These are phyloP conservation scores for Paradoxurus hermaphroditus DNA, from an alignment of 2,113 vertebrate species.

Conservation along the genomic window DNA sequence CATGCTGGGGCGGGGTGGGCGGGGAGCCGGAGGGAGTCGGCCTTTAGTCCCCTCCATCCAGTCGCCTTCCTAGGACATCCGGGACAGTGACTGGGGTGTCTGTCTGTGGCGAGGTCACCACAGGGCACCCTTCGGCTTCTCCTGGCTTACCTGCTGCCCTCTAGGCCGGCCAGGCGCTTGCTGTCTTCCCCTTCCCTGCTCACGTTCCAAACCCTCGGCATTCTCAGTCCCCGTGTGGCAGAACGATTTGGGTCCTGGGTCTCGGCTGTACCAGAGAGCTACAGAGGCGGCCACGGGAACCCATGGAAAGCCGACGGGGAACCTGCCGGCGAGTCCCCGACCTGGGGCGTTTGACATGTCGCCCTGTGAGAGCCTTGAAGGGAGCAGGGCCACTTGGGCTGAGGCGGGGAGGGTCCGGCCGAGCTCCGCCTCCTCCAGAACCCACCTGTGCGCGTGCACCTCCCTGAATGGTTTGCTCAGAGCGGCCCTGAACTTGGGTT, in stretches of 20 bases:
- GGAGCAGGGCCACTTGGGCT: too few species aligned
- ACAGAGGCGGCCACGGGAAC: not conserved
- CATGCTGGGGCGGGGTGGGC: accelerated
- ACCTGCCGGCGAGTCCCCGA: not conserved
- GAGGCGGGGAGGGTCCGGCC: not conserved
- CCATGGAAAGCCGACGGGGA: not conserved
- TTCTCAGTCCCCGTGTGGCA: not conserved
- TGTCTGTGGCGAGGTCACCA: not conserved
- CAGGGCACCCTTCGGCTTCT: not conserved
- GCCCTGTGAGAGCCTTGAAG: not conserved
- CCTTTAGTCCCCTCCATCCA: not conserved
- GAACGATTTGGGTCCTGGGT: not conserved
- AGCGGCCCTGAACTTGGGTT: too few species aligned
- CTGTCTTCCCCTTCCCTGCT: not conserved
- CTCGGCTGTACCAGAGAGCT: not conserved
- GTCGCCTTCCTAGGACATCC: not conserved
- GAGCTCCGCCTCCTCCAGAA: not conserved
- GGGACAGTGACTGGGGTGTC: not conserved
- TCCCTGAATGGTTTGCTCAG: too few species aligned
- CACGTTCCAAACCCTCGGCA: not conserved
- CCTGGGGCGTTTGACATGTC: accelerated
- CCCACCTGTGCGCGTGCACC: accelerated
- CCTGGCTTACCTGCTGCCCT: not conserved
- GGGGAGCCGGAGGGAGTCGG: not conserved
- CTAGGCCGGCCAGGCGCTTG: not conserved